Evolutionary conservation across 2,113 vertebrate species (phyloP), one percentile per base, ranked within the genome.

Genomic region (Proteles cristata): DNA sequence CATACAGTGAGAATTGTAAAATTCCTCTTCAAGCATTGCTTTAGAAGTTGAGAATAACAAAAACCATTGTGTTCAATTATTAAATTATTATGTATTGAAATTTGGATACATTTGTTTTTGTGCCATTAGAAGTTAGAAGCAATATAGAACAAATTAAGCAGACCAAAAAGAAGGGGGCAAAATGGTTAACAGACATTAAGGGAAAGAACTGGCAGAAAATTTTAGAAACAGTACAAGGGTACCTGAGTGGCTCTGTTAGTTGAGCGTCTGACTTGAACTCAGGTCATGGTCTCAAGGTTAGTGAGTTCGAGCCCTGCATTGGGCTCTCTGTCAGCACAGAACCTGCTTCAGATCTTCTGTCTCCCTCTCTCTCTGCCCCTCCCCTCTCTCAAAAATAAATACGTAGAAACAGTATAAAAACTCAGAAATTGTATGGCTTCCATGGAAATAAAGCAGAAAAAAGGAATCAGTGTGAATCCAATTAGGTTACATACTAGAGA

Each of bases 81-180:
- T 63, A 28, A 77, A 55, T 82, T 80, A 83, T 7, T 63, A 28
- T n/a, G 77, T 23, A 31, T 14, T 74, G 28, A 85, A 88, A 77
- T 87, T 21, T 58, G 33, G 91, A 61, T 80, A 63, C 33, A 65
- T 95, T 92, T 92, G n/a, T 79, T 80, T 93, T 84, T 31, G 33
- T 74, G 43, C 26, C 26, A 66, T 4, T 85, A 11, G 83, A 94
- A 92, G 61, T 71, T 61, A 85, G 65, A 83, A 43, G 43, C 8
- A 89, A 45, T 7, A 26, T 0, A 80, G 23, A 33, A 74, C 21
- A 96, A 68, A 91, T 33, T 35, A 85, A 90, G 14, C 50, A 93
- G 31, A 45, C 28, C 25, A 15, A 28, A 7, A 31, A 58, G 21
- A 50, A 87, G 33, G 53, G 53, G 53, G 4, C 25, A 65, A 53